These are phyloP conservation scores for Caenorhabditis virilis DNA, from an alignment of 2,888 invertebrate genomes.

Conservation along the genomic window DNA sequence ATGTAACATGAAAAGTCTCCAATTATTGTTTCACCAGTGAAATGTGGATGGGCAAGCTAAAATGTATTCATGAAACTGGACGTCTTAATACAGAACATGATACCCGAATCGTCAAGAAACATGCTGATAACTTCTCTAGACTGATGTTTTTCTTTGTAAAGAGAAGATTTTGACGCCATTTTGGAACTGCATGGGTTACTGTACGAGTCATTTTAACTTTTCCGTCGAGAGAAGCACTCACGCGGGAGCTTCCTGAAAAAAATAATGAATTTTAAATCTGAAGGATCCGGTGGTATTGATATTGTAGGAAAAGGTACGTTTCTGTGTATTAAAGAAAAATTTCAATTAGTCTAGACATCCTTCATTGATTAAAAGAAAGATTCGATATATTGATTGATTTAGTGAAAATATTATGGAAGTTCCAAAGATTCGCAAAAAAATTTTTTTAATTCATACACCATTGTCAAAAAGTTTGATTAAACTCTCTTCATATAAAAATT, in stretches of 20 bases:
- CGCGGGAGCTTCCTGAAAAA: conserved; percentile 27
- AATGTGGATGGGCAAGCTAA: conserved; percentile 22
- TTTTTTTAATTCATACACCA: no score
- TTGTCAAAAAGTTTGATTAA: no score
- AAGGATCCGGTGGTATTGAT: background rate
- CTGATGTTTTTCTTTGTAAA: conserved; percentile 19
- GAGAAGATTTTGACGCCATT: conserved; percentile 42
- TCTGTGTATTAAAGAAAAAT: no score
- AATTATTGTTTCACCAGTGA: conserved; percentile 13
- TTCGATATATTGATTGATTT: background rate
- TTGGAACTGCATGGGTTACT: conserved; percentile 44
- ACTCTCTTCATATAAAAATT: background rate
- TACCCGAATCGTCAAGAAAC: conserved; percentile 38
- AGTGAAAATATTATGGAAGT: no score
- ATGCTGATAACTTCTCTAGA: conserved; percentile 42
- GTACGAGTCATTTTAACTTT: conserved; percentile 45
- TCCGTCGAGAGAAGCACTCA: conserved; percentile 37
- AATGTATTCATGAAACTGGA: no score
- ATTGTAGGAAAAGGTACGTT: no score
- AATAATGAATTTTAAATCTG: background rate
- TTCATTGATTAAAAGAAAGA: no score
- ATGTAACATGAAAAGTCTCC: conserved; percentile 31
- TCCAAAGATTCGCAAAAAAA: no score
- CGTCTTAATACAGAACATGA: no score
- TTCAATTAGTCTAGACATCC: no score